A percentile compares a stretch with the other conserved stretches of the same genome.
Conservation (phyloP, 2,113 vertebrate genomes). For the Siniperca knerii region DNA sequence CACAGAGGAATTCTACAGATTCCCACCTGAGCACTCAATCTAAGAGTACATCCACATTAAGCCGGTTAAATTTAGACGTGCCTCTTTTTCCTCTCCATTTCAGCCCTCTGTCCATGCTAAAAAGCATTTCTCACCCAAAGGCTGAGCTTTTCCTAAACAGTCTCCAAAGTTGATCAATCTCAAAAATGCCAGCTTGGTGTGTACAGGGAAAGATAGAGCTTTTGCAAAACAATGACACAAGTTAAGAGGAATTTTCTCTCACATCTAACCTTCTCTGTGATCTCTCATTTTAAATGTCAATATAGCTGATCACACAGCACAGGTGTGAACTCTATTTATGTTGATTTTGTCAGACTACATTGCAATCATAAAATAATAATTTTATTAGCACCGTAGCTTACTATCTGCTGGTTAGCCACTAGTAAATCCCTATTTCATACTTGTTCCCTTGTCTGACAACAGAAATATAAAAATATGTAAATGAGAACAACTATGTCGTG, state of each 20-base stretch:
- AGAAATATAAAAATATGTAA: neutral
- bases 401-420: too few species aligned
- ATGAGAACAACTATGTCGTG: neutral
- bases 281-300: neutral
- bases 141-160: neutral
- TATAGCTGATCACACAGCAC: neutral
- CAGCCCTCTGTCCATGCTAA: too few species aligned
- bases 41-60: neutral
- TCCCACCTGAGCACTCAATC: constrained; percentile 3
- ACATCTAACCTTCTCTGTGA: neutral
- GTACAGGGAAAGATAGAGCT: neutral
- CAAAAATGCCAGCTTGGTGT: neutral
- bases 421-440: neutral
- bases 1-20: neutral
- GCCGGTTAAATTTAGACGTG: neutral
- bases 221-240: neutral
- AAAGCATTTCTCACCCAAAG: neutral
- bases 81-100: neutral
- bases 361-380: neutral
- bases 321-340: neutral
- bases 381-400: neutral
- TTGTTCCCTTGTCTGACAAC: neutral
- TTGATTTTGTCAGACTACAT: neutral
- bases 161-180: neutral
- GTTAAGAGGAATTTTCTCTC: neutral